Evolutionary conservation across 2,888 invertebrate genomes (phyloP).

Genomic region (Xestia xanthographa): DNA sequence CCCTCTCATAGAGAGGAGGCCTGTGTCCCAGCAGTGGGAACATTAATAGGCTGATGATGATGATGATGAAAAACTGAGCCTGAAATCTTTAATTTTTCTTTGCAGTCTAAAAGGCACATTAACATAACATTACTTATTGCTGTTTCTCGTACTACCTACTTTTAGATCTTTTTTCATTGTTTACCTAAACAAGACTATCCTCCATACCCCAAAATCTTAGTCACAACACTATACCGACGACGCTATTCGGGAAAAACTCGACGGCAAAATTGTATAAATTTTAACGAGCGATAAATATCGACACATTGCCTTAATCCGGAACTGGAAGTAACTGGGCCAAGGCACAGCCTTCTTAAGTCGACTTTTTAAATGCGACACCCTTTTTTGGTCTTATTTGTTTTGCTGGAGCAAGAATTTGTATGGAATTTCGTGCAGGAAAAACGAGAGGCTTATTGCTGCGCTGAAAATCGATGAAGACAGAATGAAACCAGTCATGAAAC

Average conservation of each 20-base stretch:
- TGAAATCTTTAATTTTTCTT: neutral
- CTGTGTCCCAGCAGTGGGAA: too few species aligned
- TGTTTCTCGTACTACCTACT: neutral
- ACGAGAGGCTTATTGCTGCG: neutral
- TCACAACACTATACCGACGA: constrained; percentile 18
- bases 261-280: constrained; percentile 69
- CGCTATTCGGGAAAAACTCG: constrained; percentile 45
- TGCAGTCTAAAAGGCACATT: neutral
- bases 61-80: too few species aligned
- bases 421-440: neutral
- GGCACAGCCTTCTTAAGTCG: constrained; percentile 31
- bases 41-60: too few species aligned
- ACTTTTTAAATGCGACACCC: constrained; percentile 22
- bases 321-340: constrained; percentile 55
- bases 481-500: neutral
- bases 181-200: constrained; percentile 12
- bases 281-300: constrained; percentile 75
- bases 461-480: neutral
- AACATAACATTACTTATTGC: neutral
- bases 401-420: neutral
- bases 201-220: constrained; percentile 1
- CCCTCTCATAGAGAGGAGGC: too few species aligned
- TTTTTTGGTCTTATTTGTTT: constrained; percentile 12
- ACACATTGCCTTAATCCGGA: constrained; percentile 69
- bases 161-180: neutral